Evolutionary conservation across 2,113 vertebrate species (phyloP).

Genomic region (Peromyscus californicus): DNA sequence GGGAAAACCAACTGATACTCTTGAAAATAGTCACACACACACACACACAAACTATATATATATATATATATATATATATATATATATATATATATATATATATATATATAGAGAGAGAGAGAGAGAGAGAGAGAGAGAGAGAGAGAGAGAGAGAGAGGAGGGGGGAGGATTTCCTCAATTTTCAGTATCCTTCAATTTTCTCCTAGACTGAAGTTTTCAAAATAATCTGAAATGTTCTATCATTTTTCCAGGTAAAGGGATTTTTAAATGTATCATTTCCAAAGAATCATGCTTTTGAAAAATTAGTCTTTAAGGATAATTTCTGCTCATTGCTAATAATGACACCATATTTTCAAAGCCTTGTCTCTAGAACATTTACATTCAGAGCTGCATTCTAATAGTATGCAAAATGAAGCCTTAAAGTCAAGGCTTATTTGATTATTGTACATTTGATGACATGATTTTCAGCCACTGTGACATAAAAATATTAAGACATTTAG

Average conservation of each 20-base stretch:
- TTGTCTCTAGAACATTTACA: neutral
- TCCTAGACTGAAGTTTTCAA: conserved; percentile 1
- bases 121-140: too few relatives aligned
- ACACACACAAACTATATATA: neutral
- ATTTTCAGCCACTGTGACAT: conserved; percentile 29
- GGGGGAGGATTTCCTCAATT: neutral
- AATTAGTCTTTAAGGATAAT: conserved; percentile 22
- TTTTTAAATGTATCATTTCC: neutral
- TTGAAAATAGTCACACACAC: neutral
- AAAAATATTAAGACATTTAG: conserved; percentile 61
- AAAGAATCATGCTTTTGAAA: neutral
- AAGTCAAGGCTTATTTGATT: neutral
- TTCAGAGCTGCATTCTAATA: neutral
- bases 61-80: too few relatives aligned
- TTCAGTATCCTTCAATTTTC: conserved; percentile 23
- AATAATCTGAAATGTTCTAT: conserved; percentile 4
- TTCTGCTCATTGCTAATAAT: neutral
- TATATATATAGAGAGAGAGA: too few relatives aligned
- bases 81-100: too few relatives aligned
- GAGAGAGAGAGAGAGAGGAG: too few relatives aligned
- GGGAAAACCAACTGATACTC: neutral
- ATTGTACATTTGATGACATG: neutral
- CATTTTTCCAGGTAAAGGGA: neutral
- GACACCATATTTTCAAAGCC: neutral
- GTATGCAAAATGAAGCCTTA: neutral